Conservation (phyloP, 1,140 invertebrate genomes). For the Cyclina sinensis region DNA sequence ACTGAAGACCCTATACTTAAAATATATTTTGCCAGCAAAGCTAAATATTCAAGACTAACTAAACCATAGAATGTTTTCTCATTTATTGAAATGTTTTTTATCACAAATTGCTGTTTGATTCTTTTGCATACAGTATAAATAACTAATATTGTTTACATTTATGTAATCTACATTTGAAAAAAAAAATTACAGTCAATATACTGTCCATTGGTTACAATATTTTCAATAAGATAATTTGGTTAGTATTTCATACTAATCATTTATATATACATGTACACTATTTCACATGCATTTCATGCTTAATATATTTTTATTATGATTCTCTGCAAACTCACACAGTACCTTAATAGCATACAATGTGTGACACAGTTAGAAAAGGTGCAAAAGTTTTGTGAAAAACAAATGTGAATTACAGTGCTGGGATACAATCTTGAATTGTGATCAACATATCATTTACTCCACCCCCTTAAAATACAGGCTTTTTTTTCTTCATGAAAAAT, state of each 20-base stretch:
- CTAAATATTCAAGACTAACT: neutral
- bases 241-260: constrained; percentile 23
- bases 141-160: neutral
- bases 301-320: neutral
- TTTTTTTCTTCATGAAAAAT: neutral
- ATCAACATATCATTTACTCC: neutral
- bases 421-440: neutral
- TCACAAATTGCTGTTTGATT: constrained; percentile 14
- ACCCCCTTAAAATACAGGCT: neutral
- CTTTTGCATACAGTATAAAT: neutral
- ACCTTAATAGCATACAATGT: neutral
- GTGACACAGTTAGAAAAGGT: neutral
- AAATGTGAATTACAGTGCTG: neutral
- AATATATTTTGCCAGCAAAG: too few relatives aligned
- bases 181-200: neutral
- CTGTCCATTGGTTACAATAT: too few relatives aligned
- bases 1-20: neutral
- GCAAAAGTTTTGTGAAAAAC: neutral
- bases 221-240: too few relatives aligned
- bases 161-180: neutral
- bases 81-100: neutral
- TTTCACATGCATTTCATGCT: constrained; percentile 28
- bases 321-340: too few relatives aligned
- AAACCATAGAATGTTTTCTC: neutral
- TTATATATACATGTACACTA: constrained; percentile 1